phyloP scores from a whole-genome alignment of 2,888 invertebrate species.

The Villa cingulata region DNA sequence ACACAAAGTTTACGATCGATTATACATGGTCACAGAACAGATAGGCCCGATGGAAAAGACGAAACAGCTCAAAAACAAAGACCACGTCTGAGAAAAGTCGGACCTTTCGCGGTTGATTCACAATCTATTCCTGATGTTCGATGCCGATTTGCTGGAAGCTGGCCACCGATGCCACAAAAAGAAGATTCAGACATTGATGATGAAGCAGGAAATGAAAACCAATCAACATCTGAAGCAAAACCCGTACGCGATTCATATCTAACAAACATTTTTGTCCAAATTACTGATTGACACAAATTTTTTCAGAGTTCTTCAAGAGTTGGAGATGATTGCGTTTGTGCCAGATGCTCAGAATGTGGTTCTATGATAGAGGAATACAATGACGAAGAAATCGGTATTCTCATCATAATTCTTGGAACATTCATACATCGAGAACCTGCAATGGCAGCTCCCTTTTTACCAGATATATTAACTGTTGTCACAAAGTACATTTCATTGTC shows the following conservation, averaged over 20 bases:
- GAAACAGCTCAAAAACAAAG: conserved; percentile 37
- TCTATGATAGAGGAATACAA: conserved; percentile 81
- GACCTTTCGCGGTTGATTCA: conserved; percentile 41
- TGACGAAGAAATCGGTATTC: conserved; percentile 90
- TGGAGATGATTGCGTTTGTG: conserved; percentile 57
- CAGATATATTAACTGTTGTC: conserved; percentile 78
- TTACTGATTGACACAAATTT: conserved; percentile 30
- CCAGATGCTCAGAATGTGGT: conserved; percentile 75
- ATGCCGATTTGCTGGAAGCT: conserved; percentile 40
- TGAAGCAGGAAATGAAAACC: conserved; percentile 22
- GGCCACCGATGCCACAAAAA: conserved; percentile 37
- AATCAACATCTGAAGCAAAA: conserved; percentile 19
- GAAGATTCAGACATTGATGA: conserved; percentile 27
- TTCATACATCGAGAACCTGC: conserved; percentile 93
- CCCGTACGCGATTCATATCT: conserved; percentile 15
- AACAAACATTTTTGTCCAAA: not conserved
- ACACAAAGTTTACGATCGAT: conserved; percentile 27
- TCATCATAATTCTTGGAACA: conserved; percentile 85
- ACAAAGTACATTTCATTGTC: conserved; percentile 51
- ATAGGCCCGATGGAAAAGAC: conserved; percentile 14
- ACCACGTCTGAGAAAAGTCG: conserved; percentile 41
- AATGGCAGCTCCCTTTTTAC: conserved; percentile 84
- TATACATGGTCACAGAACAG: conserved; percentile 16
- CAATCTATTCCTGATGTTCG: conserved; percentile 40
- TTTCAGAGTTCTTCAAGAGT: conserved; percentile 44